Base-by-base conservation (phyloP, 30 jellyfish, hydroid and myxozoan species). In the Hydra vulgaris region DNA sequence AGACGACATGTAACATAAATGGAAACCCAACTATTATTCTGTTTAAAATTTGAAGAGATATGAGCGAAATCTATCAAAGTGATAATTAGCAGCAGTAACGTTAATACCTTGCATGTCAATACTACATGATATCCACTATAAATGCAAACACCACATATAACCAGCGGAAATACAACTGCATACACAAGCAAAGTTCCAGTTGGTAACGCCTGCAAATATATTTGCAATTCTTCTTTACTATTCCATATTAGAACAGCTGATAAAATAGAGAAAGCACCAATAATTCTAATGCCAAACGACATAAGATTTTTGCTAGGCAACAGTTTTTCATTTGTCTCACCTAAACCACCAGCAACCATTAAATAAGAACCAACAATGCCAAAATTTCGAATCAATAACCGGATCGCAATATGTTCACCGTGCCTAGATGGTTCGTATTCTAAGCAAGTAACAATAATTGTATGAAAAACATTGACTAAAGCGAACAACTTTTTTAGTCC, bases 311-410 rank as follows among this genome's bases (percentile, higher is more conserved):
- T 56, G 74, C 75, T 88, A 25, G 81, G 83, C 27, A 73, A 83
- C 66, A 78, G 54, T 8, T 84, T 84, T 66, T 89, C 86, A 61
- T 83, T 86, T 78, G 73, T 79, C 15, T 83, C 83, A 23, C 94
- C 83, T 55, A 87, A 20, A 17, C 97, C 97, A 19, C 97, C 97
- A 21, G 95, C 97, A 19, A 92, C 92, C 96, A 87, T 85, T 70
- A 92, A 77, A 73, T 61, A 92, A 70, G 96, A 86, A 1, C 98
- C 98, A 15, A 87, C 61, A 19, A 81, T 25, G 5, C 95, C 96
- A 27, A 87, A 26, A 27, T 92, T 87, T 53, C 98, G 77, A 7
- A 84, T 77, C 22, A 92, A 25, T 17, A 88, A 70, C 18, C 94
- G 85, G 17, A 66, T 18, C 23, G 83, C 71, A 17, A 80, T 17